Percentiles rank a stretch among this genome's conserved stretches.
Conservation (phyloP, 2,113 vertebrate genomes). For the Shinisaurus crocodilurus region DNA sequence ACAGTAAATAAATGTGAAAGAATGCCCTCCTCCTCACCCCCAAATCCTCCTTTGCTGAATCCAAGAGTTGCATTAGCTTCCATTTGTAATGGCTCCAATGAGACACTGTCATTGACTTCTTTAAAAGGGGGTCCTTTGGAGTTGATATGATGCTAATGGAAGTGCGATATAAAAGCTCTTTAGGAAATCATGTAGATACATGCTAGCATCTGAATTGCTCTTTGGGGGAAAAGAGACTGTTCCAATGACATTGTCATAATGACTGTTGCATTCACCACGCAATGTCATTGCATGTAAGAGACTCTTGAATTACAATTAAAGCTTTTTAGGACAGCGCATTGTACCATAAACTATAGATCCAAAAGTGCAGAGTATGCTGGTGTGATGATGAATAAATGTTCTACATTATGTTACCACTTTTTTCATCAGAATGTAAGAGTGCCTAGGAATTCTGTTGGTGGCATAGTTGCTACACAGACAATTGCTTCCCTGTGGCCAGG, state of each 20-base stretch:
- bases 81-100: background rate
- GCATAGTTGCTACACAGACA: background rate
- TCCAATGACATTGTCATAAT: background rate
- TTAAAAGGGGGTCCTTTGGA: slow-evolving; percentile 6
- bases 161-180: slow-evolving; percentile 8
- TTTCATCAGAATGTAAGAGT: background rate
- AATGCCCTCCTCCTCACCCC: background rate
- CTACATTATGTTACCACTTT: background rate
- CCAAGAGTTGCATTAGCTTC: slow-evolving; percentile 18
- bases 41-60: background rate
- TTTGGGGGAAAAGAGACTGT: background rate
- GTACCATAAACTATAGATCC: background rate
- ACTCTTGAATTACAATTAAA: background rate
- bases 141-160: slow-evolving; percentile 33
- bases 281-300: background rate
- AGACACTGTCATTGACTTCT: background rate
- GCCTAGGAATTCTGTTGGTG: background rate
- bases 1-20: background rate
- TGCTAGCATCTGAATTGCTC: background rate
- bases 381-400: background rate
- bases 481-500: background rate
- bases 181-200: background rate
- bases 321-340: background rate
- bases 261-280: slow-evolving; percentile 7
- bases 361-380: background rate